Conservation (phyloP, 2,113 vertebrate species). For the Cyprinodon tularosa region DNA sequence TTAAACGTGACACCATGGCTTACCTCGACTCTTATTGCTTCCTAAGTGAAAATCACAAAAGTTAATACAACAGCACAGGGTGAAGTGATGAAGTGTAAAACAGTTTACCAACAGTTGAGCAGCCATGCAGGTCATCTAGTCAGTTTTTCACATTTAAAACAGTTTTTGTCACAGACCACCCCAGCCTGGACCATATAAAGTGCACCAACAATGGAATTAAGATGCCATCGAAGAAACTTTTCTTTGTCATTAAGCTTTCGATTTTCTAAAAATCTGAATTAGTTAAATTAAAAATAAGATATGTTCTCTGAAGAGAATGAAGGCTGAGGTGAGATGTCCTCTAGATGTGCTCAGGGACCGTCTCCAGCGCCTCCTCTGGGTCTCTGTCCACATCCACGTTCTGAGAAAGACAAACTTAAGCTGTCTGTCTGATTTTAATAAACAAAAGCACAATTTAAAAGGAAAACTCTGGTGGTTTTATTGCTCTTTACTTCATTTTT, state of each 20-base stretch:
- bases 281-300: conserved; percentile 16
- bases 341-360: conserved; percentile 80
- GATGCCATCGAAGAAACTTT: not conserved
- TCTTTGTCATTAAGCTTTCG: not conserved
- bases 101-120: not conserved
- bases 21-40: not conserved
- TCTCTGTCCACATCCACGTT: conserved; percentile 86
- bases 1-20: no score
- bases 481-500: no score
- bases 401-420: conserved; percentile 47
- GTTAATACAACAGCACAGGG: not conserved
- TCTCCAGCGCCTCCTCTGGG: conserved; percentile 80
- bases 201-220: not conserved
- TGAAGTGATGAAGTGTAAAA: not conserved
- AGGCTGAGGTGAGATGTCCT: not conserved
- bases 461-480: no score
- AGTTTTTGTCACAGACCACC: no score
- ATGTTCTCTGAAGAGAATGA: not conserved
- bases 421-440: not conserved
- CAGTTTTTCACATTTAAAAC: no score
- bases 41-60: not conserved
- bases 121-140: not conserved
- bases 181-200: not conserved
- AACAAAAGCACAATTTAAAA: no score
- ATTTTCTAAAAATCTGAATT: conserved; percentile 2